These are phyloP conservation scores for Pandemis heparana DNA, from an alignment of 2,888 invertebrate species.

Conservation along the genomic window DNA sequence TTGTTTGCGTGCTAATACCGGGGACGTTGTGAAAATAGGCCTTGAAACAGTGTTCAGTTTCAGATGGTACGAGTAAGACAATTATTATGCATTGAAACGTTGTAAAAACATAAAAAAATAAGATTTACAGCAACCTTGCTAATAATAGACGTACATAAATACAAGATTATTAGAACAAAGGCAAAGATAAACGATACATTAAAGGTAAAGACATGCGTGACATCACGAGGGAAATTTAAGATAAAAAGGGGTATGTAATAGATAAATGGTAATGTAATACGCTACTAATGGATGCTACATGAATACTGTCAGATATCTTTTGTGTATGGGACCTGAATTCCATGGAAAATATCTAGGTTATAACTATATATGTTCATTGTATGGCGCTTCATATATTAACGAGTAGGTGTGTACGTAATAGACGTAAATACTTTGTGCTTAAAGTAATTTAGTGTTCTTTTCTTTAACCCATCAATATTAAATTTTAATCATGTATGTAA, in stretches of 20 bases:
- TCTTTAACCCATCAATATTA: background rate
- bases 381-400: background rate
- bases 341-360: background rate
- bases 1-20: background rate
- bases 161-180: conserved; percentile 31
- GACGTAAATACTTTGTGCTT: no score
- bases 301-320: conserved; percentile 7
- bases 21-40: background rate
- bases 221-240: conserved; percentile 10
- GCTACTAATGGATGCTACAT: conserved; percentile 31
- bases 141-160: background rate
- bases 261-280: conserved; percentile 23
- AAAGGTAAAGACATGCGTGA: conserved; percentile 17
- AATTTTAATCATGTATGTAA: background rate
- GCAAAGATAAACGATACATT: conserved; percentile 34
- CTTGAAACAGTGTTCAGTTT: background rate
- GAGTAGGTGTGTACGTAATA: no score
- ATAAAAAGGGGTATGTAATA: conserved; percentile 28
- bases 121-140: background rate
- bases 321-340: conserved; percentile 19
- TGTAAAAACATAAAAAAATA: background rate
- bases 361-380: background rate
- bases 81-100: background rate
- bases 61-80: background rate
- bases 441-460: no score